These are phyloP conservation scores for Liparis tanakae DNA, from an alignment of 2,797 vertebrate genomes.

Conservation along the genomic window DNA sequence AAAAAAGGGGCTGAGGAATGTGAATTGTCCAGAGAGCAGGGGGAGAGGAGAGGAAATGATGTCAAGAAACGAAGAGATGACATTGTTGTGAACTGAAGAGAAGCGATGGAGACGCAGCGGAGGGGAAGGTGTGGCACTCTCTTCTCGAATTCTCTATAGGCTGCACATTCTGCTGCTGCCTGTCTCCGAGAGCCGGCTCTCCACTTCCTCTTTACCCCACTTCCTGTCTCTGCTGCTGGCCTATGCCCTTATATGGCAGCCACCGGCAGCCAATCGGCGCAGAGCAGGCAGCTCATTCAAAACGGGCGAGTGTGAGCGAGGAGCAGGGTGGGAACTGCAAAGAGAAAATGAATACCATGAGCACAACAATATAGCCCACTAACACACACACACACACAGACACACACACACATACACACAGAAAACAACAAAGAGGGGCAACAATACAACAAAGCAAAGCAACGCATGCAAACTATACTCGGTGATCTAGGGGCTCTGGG, in stretches of 20 bases:
- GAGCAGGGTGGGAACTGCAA: conserved; percentile 78
- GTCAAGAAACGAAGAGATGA: conserved; percentile 3
- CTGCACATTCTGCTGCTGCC: conserved; percentile 58
- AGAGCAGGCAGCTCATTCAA: conserved; percentile 74
- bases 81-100: not conserved
- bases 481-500: conserved; percentile 47
- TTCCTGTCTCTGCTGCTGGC: conserved; percentile 77
- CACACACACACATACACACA: conserved; percentile 6
- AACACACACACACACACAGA: conserved; percentile 4
- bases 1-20: not conserved
- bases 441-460: conserved; percentile 61
- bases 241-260: conserved; percentile 81
- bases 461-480: conserved; percentile 52
- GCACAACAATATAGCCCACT: conserved; percentile 54
- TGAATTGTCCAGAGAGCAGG: not conserved
- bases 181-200: conserved; percentile 63
- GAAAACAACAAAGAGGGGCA: conserved; percentile 45
- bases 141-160: conserved; percentile 52
- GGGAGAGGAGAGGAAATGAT: not conserved
- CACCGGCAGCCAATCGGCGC: conserved; percentile 67
- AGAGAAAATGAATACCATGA: conserved; percentile 63
- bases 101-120: conserved; percentile 17
- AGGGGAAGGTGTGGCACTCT: conserved; percentile 64
- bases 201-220: conserved; percentile 75
- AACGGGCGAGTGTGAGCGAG: conserved; percentile 52